These are phyloP conservation scores for Lasioglossum lativentre DNA, from an alignment of 2,888 invertebrate genomes.

Conservation along the genomic window DNA sequence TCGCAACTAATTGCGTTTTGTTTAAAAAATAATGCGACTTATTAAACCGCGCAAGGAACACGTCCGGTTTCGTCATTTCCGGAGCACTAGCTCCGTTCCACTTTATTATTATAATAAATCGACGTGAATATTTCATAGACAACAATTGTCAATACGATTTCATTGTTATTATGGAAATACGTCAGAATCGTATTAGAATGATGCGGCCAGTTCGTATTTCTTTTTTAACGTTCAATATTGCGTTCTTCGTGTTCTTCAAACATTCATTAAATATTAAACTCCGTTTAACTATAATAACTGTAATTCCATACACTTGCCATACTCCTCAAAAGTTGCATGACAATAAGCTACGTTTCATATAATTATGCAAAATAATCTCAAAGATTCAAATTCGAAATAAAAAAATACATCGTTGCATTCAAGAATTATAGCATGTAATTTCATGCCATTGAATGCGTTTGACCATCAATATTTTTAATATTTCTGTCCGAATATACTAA, in stretches of 20 bases:
- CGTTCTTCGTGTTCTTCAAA: neutral
- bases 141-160: neutral
- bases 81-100: neutral
- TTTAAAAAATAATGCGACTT: constrained; percentile 19
- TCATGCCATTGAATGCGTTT: neutral
- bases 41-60: neutral
- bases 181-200: neutral
- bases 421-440: neutral
- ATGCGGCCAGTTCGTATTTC: neutral
- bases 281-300: neutral
- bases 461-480: neutral
- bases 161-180: neutral
- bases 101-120: neutral
- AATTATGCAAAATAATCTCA: neutral
- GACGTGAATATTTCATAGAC: neutral
- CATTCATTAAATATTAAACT: neutral
- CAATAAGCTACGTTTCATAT: neutral
- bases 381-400: neutral
- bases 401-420: neutral
- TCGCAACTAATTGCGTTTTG: constrained; percentile 11
- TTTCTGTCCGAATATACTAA: neutral
- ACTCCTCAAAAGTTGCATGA: neutral
- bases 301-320: neutral
- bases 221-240: neutral
- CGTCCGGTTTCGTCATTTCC: neutral